Evolutionary conservation across 2,797 vertebrate species (phyloP).

Genomic region (Arnoldichthys spilopterus): DNA sequence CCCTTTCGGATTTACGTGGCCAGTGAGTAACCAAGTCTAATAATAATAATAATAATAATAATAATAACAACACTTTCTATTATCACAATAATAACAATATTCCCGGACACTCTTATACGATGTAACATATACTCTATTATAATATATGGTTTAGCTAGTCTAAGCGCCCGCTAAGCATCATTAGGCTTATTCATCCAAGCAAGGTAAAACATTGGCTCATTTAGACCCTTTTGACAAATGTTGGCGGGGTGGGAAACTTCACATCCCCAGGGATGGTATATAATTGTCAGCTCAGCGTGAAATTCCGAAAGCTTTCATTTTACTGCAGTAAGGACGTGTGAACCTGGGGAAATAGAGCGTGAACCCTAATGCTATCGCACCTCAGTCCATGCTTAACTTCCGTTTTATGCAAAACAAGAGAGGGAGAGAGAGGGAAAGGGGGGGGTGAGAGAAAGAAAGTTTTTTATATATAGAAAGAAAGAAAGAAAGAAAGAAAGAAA

Average conservation of each 20-base stretch:
- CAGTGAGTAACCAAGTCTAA: constrained; percentile 80
- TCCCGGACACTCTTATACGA: too few species aligned
- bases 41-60: constrained; percentile 39
- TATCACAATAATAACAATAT: too few species aligned
- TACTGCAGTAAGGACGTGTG: constrained; percentile 75
- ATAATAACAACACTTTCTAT: neutral
- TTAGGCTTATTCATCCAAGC: constrained; percentile 46
- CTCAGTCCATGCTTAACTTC: constrained; percentile 64
- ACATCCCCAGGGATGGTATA: constrained; percentile 74
- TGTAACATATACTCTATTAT: too few species aligned
- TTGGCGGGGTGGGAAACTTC: constrained; percentile 77
- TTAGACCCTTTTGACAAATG: constrained; percentile 55
- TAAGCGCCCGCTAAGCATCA: neutral
- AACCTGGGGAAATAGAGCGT: constrained; percentile 75
- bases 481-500: too few species aligned
- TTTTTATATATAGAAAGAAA: too few species aligned
- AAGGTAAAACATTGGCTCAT: constrained; percentile 57
- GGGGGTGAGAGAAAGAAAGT: too few species aligned
- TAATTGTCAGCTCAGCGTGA: constrained; percentile 79
- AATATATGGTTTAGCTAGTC: neutral
- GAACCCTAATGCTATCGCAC: constrained; percentile 71
- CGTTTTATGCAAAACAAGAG: constrained; percentile 65
- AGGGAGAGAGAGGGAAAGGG: too few species aligned
- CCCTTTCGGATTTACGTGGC: constrained; percentile 96
- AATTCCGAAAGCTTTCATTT: constrained; percentile 82